These are phyloP conservation scores for Apotomis turbidana DNA, from an alignment of 2,888 invertebrate genomes.

Conservation along the genomic window DNA sequence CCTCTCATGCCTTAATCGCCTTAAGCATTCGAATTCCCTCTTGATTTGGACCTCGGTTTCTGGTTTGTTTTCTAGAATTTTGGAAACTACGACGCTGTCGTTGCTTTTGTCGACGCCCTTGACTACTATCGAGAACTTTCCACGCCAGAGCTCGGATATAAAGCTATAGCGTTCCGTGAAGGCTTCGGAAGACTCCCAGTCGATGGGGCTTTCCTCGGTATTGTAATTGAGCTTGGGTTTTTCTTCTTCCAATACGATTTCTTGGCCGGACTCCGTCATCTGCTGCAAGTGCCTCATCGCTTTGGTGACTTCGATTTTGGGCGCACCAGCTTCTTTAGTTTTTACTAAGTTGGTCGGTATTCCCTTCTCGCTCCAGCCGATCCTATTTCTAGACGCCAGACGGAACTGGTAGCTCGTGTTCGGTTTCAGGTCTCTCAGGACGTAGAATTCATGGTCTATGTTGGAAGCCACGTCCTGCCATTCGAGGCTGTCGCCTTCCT, in stretches of 20 bases:
- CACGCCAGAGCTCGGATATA: conserved; percentile 93
- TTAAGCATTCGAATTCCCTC: conserved; percentile 92
- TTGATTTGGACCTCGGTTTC: conserved; percentile 87
- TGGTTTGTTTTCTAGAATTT: conserved; percentile 88
- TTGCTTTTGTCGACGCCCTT: conserved; percentile 89
- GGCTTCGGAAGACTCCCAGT: conserved; percentile 87
- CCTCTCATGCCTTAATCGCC: conserved; percentile 93
- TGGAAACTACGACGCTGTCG: conserved; percentile 92
- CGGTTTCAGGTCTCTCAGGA: conserved; percentile 90
- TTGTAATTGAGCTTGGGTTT: conserved; percentile 88
- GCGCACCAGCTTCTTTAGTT: conserved; percentile 87
- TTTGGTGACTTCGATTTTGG: conserved; percentile 90
- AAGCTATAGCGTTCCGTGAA: conserved; percentile 92
- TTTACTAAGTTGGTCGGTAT: conserved; percentile 90
- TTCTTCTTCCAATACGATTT: conserved; percentile 85
- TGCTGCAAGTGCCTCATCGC: conserved; percentile 94
- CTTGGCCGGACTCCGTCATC: conserved; percentile 92
- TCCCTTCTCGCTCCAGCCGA: conserved; percentile 97
- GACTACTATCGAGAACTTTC: conserved; percentile 93
- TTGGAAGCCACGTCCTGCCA: conserved; percentile 95
- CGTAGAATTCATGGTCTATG: conserved; percentile 96
- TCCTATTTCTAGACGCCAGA: conserved; percentile 93
- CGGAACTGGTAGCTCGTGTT: conserved; percentile 94
- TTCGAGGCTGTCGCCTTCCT: conserved; percentile 88
- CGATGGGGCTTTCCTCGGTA: conserved; percentile 88